These are phyloP conservation scores for Arrhamphus sclerolepis DNA, from an alignment of 2,797 vertebrate species.

Conservation along the genomic window DNA sequence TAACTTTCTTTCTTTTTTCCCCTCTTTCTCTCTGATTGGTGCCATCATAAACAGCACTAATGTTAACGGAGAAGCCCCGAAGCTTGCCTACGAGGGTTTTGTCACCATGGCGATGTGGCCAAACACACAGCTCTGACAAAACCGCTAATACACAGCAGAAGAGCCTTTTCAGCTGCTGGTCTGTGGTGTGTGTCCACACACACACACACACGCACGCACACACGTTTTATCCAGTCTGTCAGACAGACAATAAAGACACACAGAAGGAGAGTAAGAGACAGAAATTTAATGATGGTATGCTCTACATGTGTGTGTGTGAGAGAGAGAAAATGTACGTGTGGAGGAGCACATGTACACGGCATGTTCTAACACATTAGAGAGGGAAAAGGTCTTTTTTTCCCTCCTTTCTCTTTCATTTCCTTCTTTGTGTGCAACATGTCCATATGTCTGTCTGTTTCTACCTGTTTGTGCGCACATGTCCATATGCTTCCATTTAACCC, in stretches of 20 bases:
- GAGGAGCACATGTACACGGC: too few species aligned
- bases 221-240: conserved; percentile 8
- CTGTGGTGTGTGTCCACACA: conserved; percentile 1
- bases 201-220: background rate
- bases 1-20: conserved; percentile 16
- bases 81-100: conserved; percentile 55
- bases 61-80: conserved; percentile 62
- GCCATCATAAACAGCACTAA: conserved; percentile 69
- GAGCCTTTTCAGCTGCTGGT: conserved; percentile 51
- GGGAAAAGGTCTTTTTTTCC: background rate
- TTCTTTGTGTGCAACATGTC: conserved; percentile 37
- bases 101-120: conserved; percentile 63
- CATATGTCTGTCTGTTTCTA: conserved; percentile 39
- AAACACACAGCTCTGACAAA: conserved; percentile 69
- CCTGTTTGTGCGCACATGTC: conserved; percentile 20
- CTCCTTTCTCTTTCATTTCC: conserved; percentile 8
- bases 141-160: conserved; percentile 71
- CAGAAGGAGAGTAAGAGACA: conserved; percentile 7
- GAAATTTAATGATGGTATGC: too few species aligned
- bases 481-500: conserved; percentile 79
- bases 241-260: conserved; percentile 21
- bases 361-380: conserved; percentile 5
- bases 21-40: conserved; percentile 12
- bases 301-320: too few species aligned
- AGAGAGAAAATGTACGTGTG: too few species aligned